Evolutionary conservation across 2,888 invertebrate species (phyloP), one percentile per base, ranked within the genome.

Genomic region (Melinaea marsaeus): DNA sequence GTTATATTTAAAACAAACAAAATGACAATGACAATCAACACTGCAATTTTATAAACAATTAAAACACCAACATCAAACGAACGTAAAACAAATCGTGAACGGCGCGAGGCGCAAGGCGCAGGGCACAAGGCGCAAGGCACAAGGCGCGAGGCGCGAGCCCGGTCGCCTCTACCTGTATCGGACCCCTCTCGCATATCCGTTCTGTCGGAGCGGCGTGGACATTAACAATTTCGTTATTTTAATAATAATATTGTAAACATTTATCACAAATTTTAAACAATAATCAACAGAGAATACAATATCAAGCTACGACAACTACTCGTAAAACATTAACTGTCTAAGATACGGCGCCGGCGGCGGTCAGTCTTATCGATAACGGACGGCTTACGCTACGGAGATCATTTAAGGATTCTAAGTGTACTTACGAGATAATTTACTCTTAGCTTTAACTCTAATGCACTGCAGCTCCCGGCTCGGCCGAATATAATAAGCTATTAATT

Each of bases 191-290:
- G 85, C 81, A 75, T 84, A 86, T 78, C 84, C 88, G 77, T 87
- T 85, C 88, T 89, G 83, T 87, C 80, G 84, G 75, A 81, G 89
- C 87, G 79, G 90, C 90, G 75, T 82, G 82, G 83, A 86, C 80
- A 81, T 68, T 55, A 78, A 80, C 67, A 68, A 51, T 51, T 67
- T 68, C 63, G 37, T 75, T 75, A 77, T 74, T 75, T 72, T 45
- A 55, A 60, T 82, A 86, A 84, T 72, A 80, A 75, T 70, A 75
- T 78, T 79, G 77, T 71, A 85, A 86, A 86, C 79, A 73, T 72
- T 71, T 75, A 72, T 76, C 80, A 76, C 84, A 85, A 82, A 87
- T 80, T 63, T 83, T 81, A 22, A 22, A 78, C 78, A 84, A 85
- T 79, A 85, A 76, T 80, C 74, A 80, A 79, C 83, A 84, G 78